Evolutionary conservation across 2,888 invertebrate species (phyloP), one percentile per base, ranked within the genome.

Genomic region (Chouioia cunea): DNA sequence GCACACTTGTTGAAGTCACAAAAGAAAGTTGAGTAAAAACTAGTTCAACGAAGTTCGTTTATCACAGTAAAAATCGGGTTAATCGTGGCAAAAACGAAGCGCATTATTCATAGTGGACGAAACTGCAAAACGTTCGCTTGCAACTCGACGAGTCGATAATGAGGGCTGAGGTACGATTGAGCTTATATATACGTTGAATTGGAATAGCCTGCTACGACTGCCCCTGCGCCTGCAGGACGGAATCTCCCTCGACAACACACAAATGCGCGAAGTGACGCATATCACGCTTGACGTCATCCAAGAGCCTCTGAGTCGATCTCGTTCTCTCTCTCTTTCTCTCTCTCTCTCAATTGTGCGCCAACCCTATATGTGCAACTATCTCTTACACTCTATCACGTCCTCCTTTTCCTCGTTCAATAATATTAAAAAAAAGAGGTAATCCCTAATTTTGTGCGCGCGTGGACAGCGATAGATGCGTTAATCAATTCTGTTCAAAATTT

Each of bases 271-370:
- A 66, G 58, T 67, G 63, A 67, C 66, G 59, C 59, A 64, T 48
- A 48, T 44, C 63, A 57, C 54, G 52, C 50, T 47, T 71, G 71
- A 71, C 71, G 71, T 71, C 71, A 71, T 23, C 6, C 44, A 18
- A 67, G 59, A 44, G 47, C 43, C 46, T 47, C 15, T 6, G 14
- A 36, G 52, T 6, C 36, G 47, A 20, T 23, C 15, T 44, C 27
- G 27, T 6, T 27, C 4, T n/a, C n/a, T n/a, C n/a, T n/a, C 27
- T 4, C 27, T 12, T 6, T 36, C 6, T 36, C 36, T 36, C 6
- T 6, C 36, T 6, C 10, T 36, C 36, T 36, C 10, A 12, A 36
- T 36, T 12, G 36, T 36, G 36, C 36, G 36, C 36, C 6, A 12
- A 36, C 36, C 36, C 36, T 36, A 36, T n/a, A n/a, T n/a, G n/a